Evolutionary conservation across 2,113 vertebrate species (phyloP), one percentile per base, ranked within the genome.

Genomic region (Carollia perspicillata): DNA sequence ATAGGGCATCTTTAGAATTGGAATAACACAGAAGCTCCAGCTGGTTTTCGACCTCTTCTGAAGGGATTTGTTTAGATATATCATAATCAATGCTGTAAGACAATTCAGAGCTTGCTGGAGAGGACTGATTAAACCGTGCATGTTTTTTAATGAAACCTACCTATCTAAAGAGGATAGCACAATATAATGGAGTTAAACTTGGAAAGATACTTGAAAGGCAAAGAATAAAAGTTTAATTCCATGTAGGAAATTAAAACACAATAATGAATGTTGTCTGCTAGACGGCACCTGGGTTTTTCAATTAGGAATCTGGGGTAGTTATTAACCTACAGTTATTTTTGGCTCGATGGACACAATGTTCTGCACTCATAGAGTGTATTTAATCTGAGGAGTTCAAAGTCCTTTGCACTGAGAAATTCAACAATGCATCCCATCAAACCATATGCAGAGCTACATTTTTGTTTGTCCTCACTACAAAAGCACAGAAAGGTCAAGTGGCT

Each of bases 221-320:
- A 97, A 97, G 91, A 97, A 65, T 96, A 97, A 91, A 89, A 95
- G 93, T 97, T 96, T 97, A 98, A 98, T 97, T 97, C 95, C 79
- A 95, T 93, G 65, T 94, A 97, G 69, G 81, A 98, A 98, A 98
- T 97, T 98, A 97, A 98, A 98, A 75, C 89, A 95, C 89, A 98
- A 91, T 94, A 96, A 96, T 97, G 55, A 96, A 86, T 97, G 95
- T 69, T 97, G 42, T 88, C 92, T 98, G 89, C 94, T 89, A 97
- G 93, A 81, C 96, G 92, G 40, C 84, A 96, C 92, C 71, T 92
- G 96, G 95, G 72, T 96, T 97, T 95, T 98, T 88, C 74, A 98
- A 96, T 98, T 98, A 98, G 89, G 26, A 87, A 97, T 96, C 97
- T 94, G 93, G 72, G 49, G 77, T 77, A 88, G 33, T 96, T 98